Evolutionary conservation across 2,888 invertebrate genomes (phyloP), one percentile per base, ranked within the genome.

Genomic region (Hymenopus coronatus): DNA sequence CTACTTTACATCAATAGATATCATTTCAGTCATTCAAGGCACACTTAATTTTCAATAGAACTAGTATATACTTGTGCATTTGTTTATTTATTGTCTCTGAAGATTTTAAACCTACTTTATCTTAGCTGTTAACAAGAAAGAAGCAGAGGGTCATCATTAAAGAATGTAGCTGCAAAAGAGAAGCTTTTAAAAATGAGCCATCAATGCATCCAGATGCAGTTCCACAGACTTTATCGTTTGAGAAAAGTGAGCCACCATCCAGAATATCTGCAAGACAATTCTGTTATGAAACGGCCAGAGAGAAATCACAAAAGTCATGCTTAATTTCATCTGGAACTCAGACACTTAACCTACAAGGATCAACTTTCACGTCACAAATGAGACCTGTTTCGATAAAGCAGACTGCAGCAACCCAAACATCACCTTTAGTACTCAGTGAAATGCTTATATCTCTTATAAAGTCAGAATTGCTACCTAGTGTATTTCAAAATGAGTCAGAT

Each of bases 61-160:
- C 12, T 9, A 40, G 40, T 40, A 40, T 40, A 2, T 12, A 40
- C 12, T 40, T 40, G 12, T 40, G 12, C 2, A 40, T 12, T 40
- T 40, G 12, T 12, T 40, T 40, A 9, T 40, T 40, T 40, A 40
- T 12, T 40, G 40, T 12, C 1, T 12, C 12, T 40, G 40, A 40
- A 40, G 40, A 40, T 40, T 40, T 40, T 40, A 40, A 40, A 40
- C 12, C 1, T 40, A 40, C 40, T 40, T 40, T 40, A 40, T 40
- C 40, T 46, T 85, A 89, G 89, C 84, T 89, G 25, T 83, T 84
- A 83, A 87, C 87, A 82, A 89, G 82, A 83, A 70, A 40, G 25
- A 89, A 88, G 81, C 84, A 84, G 27, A 89, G 82, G 81, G 84
- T 89, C 83, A 84, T 87, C 70, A 83, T 89, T 28, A 87, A 84